phyloP scores from a whole-genome alignment of 2,888 invertebrate species.

The Yponomeuta plumbellus region DNA sequence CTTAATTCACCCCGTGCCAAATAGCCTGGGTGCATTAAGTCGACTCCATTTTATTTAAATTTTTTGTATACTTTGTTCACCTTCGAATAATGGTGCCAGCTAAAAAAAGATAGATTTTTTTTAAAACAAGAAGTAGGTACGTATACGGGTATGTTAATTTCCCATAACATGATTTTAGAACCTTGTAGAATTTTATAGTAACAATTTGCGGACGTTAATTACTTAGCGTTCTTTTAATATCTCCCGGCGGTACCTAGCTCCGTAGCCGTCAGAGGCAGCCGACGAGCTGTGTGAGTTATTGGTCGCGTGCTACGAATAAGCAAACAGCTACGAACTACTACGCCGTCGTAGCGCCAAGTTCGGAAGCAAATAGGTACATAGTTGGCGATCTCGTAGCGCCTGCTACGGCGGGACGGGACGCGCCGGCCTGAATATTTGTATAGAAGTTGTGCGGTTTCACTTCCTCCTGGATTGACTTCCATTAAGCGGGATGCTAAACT shows the following conservation, averaged over 20 bases:
- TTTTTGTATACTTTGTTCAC: too few species aligned
- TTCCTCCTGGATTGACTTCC: neutral
- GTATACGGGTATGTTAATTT: too few species aligned
- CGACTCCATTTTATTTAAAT: too few species aligned
- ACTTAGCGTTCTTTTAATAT: slow-evolving; percentile 44
- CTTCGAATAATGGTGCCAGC: too few species aligned
- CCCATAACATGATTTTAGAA: neutral
- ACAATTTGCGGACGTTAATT: slow-evolving; percentile 42
- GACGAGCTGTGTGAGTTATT: slow-evolving; percentile 46
- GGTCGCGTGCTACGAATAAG: slow-evolving; percentile 52
- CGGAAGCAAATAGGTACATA: slow-evolving; percentile 5
- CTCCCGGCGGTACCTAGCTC: slow-evolving; percentile 30
- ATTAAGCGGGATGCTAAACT: neutral
- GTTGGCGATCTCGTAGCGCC: slow-evolving; percentile 11
- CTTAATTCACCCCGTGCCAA: too few species aligned
- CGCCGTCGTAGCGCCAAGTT: slow-evolving; percentile 25
- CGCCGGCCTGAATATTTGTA: neutral
- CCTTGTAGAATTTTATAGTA: neutral
- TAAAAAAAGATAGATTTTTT: too few species aligned
- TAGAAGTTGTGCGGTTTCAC: slow-evolving; percentile 1
- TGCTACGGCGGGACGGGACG: neutral
- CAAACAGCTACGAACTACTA: slow-evolving; percentile 40
- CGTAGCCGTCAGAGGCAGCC: slow-evolving; percentile 35
- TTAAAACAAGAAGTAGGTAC: too few species aligned
- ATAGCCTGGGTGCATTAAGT: too few species aligned